Conservation (phyloP, 2,113 vertebrate species). For the Polyodon spathula region DNA sequence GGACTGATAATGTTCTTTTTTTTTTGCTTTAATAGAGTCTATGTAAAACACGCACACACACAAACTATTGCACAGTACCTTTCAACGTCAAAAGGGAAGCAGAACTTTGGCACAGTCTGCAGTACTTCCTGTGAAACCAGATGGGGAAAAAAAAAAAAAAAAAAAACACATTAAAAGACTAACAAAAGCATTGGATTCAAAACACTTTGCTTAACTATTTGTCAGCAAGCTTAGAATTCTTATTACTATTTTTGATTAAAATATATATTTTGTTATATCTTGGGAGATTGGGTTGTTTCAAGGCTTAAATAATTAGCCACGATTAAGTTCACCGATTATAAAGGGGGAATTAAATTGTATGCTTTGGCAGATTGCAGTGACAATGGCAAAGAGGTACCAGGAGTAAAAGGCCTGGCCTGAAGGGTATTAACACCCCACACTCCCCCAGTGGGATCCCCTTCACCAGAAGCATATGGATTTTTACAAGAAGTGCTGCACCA, state of each 20-base stretch:
- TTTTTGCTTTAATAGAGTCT: no score
- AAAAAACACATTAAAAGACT: slow-evolving; percentile 6
- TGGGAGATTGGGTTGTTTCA: slow-evolving; percentile 41
- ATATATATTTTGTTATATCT: no score
- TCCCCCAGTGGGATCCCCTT: slow-evolving; percentile 78
- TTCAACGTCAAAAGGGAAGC: slow-evolving; percentile 94
- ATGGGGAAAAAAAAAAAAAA: slow-evolving; percentile 27
- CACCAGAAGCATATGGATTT: slow-evolving; percentile 93
- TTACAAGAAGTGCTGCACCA: slow-evolving; percentile 81
- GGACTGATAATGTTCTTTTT: no score
- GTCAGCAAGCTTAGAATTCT: no score
- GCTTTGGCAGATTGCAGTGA: slow-evolving; percentile 88
- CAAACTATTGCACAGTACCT: slow-evolving; percentile 72
- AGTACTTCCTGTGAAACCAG: slow-evolving; percentile 78
- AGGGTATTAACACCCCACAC: slow-evolving; percentile 88
- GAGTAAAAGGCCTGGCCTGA: slow-evolving; percentile 75
- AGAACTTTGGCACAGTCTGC: slow-evolving; percentile 91
- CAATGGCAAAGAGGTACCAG: slow-evolving; percentile 80
- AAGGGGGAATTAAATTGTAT: slow-evolving; percentile 70
- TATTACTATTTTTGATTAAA: no score
- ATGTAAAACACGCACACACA: no score
- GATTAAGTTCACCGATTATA: slow-evolving; percentile 72
- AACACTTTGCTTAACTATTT: neutral
- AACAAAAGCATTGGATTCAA: slow-evolving; percentile 7
- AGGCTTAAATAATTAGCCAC: slow-evolving; percentile 82